Evolutionary conservation across 1,140 invertebrate genomes (phyloP).

Genomic region (Aphelinus certus): DNA sequence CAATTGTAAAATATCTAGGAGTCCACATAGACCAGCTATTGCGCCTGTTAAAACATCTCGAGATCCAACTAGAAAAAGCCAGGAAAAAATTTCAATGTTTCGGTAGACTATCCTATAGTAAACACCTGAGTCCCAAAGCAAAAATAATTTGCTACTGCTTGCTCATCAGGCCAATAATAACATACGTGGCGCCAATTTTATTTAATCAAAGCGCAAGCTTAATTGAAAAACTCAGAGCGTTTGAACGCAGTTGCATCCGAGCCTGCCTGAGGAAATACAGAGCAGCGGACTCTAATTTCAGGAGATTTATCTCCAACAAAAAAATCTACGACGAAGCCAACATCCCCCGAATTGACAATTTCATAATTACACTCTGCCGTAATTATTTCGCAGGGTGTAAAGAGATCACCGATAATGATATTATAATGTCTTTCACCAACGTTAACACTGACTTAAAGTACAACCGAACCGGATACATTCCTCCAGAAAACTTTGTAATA

Average conservation of each 20-base stretch:
- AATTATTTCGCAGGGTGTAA: conserved; percentile 31
- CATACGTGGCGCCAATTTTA: conserved; percentile 31
- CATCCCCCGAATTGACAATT: conserved; percentile 6
- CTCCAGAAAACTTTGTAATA: conserved; percentile 11
- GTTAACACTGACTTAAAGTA: no score
- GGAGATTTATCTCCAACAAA: background rate
- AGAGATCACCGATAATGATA: no score
- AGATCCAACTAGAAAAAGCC: background rate
- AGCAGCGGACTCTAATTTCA: background rate
- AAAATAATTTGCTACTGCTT: conserved; percentile 33
- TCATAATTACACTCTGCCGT: conserved; percentile 22
- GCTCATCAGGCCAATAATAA: conserved; percentile 32
- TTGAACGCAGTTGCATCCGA: conserved; percentile 31
- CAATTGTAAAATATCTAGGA: background rate
- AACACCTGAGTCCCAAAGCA: background rate
- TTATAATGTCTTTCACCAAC: no score
- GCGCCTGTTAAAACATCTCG: background rate
- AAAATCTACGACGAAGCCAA: background rate
- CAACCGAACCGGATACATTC: background rate
- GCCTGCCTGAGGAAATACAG: conserved; percentile 1
- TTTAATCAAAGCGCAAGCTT: conserved; percentile 28
- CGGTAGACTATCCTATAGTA: background rate
- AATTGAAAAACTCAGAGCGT: conserved; percentile 33
- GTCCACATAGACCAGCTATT: background rate
- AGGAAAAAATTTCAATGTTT: background rate